Evolutionary conservation across 1,140 invertebrate genomes (phyloP).

Genomic region (Mamestra configurata): DNA sequence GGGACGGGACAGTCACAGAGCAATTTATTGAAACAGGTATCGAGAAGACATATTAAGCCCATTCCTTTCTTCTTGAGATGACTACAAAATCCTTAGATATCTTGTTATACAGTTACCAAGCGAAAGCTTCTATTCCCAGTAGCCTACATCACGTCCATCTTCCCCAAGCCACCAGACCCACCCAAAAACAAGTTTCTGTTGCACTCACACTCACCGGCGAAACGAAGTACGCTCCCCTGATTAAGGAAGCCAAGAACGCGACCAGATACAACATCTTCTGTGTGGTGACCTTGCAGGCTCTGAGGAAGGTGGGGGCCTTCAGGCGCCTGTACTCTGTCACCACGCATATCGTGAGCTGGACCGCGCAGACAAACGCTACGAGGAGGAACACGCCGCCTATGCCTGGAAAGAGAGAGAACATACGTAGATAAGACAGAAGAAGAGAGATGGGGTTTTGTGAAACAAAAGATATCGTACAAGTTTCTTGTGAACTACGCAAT

Average conservation of each 20-base stretch:
- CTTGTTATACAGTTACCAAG: no score
- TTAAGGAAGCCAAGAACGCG: conserved; percentile 94
- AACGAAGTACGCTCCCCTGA: conserved; percentile 96
- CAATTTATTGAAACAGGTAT: no score
- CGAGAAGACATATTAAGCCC: no score
- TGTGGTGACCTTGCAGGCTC: conserved; percentile 95
- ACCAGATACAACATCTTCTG: conserved; percentile 97
- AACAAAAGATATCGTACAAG: neutral
- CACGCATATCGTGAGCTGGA: conserved; percentile 95
- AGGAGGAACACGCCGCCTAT: conserved; percentile 94
- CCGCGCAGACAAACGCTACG: conserved; percentile 94
- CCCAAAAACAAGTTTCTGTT: neutral
- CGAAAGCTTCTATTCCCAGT: no score
- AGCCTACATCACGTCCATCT: no score
- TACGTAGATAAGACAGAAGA: no score
- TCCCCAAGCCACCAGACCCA: neutral
- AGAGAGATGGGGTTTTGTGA: neutral
- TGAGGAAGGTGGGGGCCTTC: conserved; percentile 93
- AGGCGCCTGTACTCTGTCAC: conserved; percentile 94
- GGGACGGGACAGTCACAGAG: no score
- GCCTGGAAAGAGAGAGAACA: conserved; percentile 87
- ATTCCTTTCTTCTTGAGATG: no score
- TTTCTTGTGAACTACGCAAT: no score
- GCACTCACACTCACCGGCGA: conserved; percentile 91
- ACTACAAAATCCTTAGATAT: no score